These are phyloP conservation scores for Andrena marginata DNA, from an alignment of 2,888 invertebrate genomes.

Conservation along the genomic window DNA sequence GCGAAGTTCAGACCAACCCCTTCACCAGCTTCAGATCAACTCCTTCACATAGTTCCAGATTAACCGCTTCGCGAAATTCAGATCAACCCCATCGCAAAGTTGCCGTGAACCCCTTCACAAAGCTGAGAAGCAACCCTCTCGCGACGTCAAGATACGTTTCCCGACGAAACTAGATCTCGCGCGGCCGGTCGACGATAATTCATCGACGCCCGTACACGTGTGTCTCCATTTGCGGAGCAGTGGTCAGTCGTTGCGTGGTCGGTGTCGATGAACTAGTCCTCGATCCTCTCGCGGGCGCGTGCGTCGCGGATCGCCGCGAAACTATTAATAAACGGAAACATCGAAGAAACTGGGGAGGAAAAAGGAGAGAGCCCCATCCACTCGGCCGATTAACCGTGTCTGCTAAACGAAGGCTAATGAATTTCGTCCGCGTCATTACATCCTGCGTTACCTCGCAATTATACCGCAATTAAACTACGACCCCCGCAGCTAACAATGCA, in stretches of 20 bases:
- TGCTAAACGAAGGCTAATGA: slow-evolving; percentile 26
- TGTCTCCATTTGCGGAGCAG: slow-evolving; percentile 15
- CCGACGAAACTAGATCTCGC: slow-evolving; percentile 5
- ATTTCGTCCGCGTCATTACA: slow-evolving; percentile 40
- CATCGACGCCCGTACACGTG: slow-evolving; percentile 23
- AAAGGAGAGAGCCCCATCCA: background rate
- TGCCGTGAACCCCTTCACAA: background rate
- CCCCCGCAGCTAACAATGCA: slow-evolving; percentile 42
- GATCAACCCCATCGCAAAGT: background rate
- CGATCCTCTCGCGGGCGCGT: background rate
- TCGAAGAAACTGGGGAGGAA: slow-evolving; percentile 12
- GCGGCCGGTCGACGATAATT: slow-evolving; percentile 30
- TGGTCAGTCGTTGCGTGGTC: slow-evolving; percentile 13
- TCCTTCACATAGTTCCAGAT: background rate
- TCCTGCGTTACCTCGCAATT: slow-evolving; percentile 43
- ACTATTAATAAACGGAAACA: slow-evolving; percentile 17
- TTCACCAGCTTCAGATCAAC: no score
- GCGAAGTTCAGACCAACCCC: no score
- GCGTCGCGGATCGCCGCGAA: background rate
- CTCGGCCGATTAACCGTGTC: background rate
- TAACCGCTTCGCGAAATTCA: background rate
- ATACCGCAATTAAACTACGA: slow-evolving; percentile 42
- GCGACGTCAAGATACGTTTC: background rate
- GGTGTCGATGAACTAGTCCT: slow-evolving; percentile 31
- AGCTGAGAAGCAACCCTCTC: slow-evolving; percentile 23